Evolutionary conservation across 1,140 invertebrate species (phyloP).

Genomic region (Colletes latitarsis): DNA sequence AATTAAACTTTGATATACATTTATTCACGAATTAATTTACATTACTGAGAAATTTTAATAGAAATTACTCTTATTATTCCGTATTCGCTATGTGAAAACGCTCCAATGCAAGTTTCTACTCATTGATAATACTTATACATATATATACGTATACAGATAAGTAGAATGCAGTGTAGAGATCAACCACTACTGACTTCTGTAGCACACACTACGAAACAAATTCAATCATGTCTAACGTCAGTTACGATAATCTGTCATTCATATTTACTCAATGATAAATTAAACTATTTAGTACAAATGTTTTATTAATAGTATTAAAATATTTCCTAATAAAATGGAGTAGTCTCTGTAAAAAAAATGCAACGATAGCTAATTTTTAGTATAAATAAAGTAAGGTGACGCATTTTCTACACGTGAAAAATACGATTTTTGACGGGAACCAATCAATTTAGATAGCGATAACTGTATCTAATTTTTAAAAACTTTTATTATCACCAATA

Average conservation of each 20-base stretch:
- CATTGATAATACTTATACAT: not conserved
- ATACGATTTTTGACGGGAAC: not conserved
- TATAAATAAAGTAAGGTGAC: constrained; percentile 29
- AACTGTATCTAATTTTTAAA: not conserved
- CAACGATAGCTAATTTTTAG: constrained; percentile 1
- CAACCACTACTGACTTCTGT: constrained; percentile 1
- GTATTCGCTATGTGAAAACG: not conserved
- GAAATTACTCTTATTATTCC: not conserved
- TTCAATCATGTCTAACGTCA: constrained; percentile 44
- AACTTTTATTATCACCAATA: not conserved
- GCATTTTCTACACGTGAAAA: not conserved
- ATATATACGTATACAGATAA: not conserved
- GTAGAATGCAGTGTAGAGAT: not conserved
- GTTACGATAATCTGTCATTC: constrained; percentile 21
- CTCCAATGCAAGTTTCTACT: not conserved
- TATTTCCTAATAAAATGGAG: not conserved
- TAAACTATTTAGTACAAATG: not conserved
- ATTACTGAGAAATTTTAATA: not conserved
- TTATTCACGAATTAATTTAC: too few relatives aligned
- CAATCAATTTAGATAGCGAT: not conserved
- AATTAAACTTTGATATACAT: too few relatives aligned
- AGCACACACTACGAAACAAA: constrained; percentile 25
- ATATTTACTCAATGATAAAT: constrained; percentile 32
- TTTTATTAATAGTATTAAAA: not conserved
- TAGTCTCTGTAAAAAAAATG: not conserved